Conservation (phyloP, 2,113 vertebrate species). For the Microcebus jonahi region DNA sequence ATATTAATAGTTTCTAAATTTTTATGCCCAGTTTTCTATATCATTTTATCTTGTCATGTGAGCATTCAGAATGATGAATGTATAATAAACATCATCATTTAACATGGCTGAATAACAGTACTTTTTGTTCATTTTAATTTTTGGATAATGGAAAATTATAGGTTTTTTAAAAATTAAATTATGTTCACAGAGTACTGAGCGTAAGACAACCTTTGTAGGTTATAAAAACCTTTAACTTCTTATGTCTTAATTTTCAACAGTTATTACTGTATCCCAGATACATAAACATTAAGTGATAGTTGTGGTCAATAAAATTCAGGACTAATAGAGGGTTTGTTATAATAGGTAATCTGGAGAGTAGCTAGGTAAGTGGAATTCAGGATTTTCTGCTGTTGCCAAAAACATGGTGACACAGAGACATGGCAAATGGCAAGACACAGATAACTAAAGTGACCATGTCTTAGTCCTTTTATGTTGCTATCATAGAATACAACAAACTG, state of each 20-base stretch:
- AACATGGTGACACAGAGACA: background rate
- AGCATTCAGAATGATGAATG: background rate
- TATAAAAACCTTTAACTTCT: background rate
- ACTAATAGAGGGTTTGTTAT: background rate
- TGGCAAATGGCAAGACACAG: background rate
- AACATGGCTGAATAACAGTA: background rate
- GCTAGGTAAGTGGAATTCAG: background rate
- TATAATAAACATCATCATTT: background rate
- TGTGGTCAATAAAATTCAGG: background rate
- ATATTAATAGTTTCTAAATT: background rate
- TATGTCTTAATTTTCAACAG: background rate
- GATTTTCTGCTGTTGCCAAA: background rate
- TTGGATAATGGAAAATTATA: background rate
- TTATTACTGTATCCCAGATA: background rate
- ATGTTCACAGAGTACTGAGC: background rate
- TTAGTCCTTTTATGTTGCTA: background rate
- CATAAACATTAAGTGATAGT: background rate
- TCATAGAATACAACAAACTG: background rate
- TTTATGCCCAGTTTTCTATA: background rate
- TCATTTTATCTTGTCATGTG: slow-evolving; percentile 10
- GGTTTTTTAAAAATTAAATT: background rate
- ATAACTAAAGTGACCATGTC: background rate
- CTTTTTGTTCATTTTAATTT: slow-evolving; percentile 6
- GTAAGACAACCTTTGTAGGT: background rate
- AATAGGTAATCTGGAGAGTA: background rate